Percentiles rank a stretch among this genome's conserved stretches.
Conservation (phyloP, 2,888 invertebrate species). For the Agonopterix heracliana region DNA sequence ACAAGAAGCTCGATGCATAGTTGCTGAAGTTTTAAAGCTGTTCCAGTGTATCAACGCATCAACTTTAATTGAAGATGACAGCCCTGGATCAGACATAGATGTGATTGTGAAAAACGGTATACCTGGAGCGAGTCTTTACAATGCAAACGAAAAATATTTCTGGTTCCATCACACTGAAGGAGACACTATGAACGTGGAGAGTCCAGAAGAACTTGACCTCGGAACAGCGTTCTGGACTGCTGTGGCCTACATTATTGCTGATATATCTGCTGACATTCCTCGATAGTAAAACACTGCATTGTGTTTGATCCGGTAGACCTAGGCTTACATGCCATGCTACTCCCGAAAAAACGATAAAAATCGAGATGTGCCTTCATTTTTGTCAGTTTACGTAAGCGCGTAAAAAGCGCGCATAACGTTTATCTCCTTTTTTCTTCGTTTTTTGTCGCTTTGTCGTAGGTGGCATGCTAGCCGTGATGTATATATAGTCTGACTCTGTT, state of each 20-base stretch:
- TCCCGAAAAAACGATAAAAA: no score
- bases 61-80: constrained; percentile 57
- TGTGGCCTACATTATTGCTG: constrained; percentile 85
- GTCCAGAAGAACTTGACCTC: constrained; percentile 81
- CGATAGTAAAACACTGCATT: constrained; percentile 31
- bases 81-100: constrained; percentile 82
- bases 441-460: no score
- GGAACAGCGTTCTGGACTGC: constrained; percentile 87
- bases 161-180: constrained; percentile 87
- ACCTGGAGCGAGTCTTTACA: constrained; percentile 82
- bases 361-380: no score
- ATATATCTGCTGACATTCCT: constrained; percentile 82
- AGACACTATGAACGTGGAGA: constrained; percentile 86
- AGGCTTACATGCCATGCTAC: no score
- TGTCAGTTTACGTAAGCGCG: no score
- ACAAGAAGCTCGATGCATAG: constrained; percentile 78
- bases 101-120: constrained; percentile 78
- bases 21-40: constrained; percentile 79
- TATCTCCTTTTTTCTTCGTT: no score
- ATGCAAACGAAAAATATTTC: constrained; percentile 81
- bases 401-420: no score
- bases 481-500: no score
- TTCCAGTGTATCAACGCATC: constrained; percentile 74
- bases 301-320: not conserved
- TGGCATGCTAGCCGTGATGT: no score